These are phyloP conservation scores for Nyctibius bracteatus DNA, from an alignment of 2,113 vertebrate species.

Conservation along the genomic window DNA sequence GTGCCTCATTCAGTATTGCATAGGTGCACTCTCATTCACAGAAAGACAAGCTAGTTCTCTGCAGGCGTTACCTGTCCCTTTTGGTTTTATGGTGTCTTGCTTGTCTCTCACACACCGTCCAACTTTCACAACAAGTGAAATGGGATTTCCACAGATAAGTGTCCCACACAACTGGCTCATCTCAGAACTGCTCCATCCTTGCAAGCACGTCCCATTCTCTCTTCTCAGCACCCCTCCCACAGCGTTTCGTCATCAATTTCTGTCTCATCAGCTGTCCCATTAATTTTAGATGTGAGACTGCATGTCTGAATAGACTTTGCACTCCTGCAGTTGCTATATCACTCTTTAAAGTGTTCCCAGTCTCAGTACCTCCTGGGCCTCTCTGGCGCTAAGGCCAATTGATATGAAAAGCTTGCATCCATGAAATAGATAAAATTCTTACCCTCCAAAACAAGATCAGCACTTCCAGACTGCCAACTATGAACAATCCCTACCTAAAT, in stretches of 20 bases:
- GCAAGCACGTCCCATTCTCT: neutral
- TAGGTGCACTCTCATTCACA: neutral
- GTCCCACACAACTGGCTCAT: neutral
- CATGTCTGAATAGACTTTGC: neutral
- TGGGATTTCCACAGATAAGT: neutral
- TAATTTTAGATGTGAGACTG: neutral
- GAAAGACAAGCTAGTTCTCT: neutral
- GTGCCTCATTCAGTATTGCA: neutral
- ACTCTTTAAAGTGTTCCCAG: neutral
- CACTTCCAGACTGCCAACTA: neutral
- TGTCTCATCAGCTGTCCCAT: neutral
- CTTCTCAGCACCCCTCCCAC: neutral
- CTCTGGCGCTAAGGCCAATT: neutral
- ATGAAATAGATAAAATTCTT: neutral
- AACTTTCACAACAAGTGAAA: neutral
- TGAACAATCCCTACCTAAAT: neutral
- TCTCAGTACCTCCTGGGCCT: neutral
- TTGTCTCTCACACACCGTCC: neutral
- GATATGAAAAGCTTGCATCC: neutral
- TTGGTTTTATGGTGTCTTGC: neutral
- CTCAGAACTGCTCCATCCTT: neutral
- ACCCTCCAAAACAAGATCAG: neutral
- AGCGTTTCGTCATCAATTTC: neutral
- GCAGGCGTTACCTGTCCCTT: neutral
- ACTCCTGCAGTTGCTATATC: neutral